Percentiles rank a stretch among this genome's conserved stretches.
Conservation (phyloP, 2,113 vertebrate genomes). For the Gila orcuttii region DNA sequence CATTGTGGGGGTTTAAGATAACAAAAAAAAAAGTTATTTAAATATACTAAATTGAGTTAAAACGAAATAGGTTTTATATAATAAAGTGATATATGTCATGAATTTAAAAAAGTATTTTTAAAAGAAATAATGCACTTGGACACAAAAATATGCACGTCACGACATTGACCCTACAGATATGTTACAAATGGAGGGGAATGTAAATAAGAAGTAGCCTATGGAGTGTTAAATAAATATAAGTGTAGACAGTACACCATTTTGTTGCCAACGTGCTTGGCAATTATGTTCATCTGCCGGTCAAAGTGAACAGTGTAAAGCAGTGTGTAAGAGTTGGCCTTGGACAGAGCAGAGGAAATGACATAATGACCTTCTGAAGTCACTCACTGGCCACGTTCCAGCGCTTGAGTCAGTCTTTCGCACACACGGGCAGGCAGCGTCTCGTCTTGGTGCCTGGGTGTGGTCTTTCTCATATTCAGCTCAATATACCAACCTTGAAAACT, state of each 20-base stretch:
- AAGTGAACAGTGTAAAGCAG: not conserved
- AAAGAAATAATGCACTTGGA: too few relatives aligned
- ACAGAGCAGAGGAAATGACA: slow-evolving; percentile 34
- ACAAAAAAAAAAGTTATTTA: too few relatives aligned
- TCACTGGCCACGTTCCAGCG: slow-evolving; percentile 21
- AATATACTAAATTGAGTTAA: too few relatives aligned
- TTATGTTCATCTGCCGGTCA: not conserved
- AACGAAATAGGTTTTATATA: too few relatives aligned
- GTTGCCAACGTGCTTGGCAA: not conserved
- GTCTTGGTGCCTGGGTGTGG: slow-evolving; percentile 31
- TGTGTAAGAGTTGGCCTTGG: not conserved
- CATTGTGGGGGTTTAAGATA: too few relatives aligned
- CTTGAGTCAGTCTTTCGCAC: not conserved
- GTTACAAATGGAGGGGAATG: too few relatives aligned
- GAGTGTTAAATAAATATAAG: too few relatives aligned
- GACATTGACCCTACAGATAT: too few relatives aligned
- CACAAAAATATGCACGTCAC: too few relatives aligned
- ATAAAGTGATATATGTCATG: too few relatives aligned
- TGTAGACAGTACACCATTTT: not conserved
- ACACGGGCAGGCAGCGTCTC: not conserved
- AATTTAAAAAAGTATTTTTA: too few relatives aligned
- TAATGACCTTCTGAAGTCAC: slow-evolving; percentile 5
- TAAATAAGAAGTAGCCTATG: too few relatives aligned
- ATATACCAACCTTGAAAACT: not conserved
- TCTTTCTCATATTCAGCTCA: not conserved